Base-by-base conservation (phyloP, 2,113 vertebrate genomes). In the Cynoglossus semilaevis region DNA sequence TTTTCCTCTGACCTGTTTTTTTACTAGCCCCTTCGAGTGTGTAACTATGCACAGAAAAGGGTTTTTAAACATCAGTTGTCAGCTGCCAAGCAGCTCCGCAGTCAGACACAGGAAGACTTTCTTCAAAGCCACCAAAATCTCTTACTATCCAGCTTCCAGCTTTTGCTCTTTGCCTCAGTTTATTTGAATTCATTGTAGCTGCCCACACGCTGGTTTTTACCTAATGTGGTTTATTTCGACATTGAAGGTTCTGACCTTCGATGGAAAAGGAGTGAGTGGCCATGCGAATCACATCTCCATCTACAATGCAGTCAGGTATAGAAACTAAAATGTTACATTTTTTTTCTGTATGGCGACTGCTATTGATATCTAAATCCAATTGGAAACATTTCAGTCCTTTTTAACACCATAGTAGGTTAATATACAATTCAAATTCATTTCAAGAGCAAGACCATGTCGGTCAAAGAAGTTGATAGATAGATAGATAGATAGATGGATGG, bases 231-330 rank as follows among this genome's bases (percentile, higher is more conserved):
- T 50, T 52, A 8, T 73, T 82, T 58, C 87, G 63, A 83, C 75
- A 55, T 67, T 88, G 53, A 89, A 99, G 96, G 93, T 98, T 83
- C 87, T 99, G 83, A 98, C 95, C 16, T 99, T 99, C 36, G 97
- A 99, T 70, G 92, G 82, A 0, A 82, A 84, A 45, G 97, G 96
- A 70, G 93, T 98, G 67, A 99, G 95, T 3, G 90, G 95, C 34
- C 97, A 99, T 51, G 81, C 87, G 63, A 99, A 99, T 84, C 97
- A 99, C 66, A 45, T 82, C 10, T 89, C 94, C 49, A 83, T 99
- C 50, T 75, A 94, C 66, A 43, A 77, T 5, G 90, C 94, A 7
- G 44, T 94, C 83, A 96, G 96, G 96, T 98, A 94, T 3, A 13
- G 36, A 48, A 66, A 58, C 11, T 47, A 38, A 38, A 12, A 12